A percentile compares a stretch with the other conserved stretches of the same genome.
Conservation (phyloP, 2,113 vertebrate genomes). For the Catharus fuscescens region DNA sequence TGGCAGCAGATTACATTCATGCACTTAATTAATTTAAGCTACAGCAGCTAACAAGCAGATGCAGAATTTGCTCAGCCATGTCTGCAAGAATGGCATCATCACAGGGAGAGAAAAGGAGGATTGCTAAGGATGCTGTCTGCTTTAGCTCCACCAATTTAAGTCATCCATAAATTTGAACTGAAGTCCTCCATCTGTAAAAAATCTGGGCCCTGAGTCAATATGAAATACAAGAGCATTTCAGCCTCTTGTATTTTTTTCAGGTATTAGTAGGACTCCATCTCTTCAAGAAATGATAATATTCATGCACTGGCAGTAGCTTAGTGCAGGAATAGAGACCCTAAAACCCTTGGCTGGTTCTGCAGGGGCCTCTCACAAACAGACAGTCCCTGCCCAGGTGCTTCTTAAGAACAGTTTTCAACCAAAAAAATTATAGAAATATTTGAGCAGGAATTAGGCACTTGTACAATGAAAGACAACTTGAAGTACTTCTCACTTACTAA, state of each 20-base stretch:
- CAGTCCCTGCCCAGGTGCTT: not conserved
- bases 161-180: not conserved
- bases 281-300: not conserved
- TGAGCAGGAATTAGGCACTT: not conserved
- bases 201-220: not conserved
- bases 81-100: not conserved
- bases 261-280: not conserved
- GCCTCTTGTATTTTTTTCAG: not conserved
- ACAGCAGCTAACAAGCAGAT: not conserved
- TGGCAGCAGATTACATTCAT: slow-evolving; percentile 3
- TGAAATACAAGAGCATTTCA: not conserved
- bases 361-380: not conserved
- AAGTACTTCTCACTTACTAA: not conserved
- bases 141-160: not conserved
- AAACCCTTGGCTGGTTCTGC: not conserved
- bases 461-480: not conserved
- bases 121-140: not conserved
- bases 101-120: not conserved
- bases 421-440: not conserved
- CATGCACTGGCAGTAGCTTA: not conserved
- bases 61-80: not conserved
- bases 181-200: not conserved
- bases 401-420: not conserved
- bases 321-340: not conserved
- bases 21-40: not conserved